A percentile compares a stretch with the other conserved stretches of the same genome.
Evolutionary conservation across 2,113 vertebrate genomes (phyloP).

Genomic region (Excalfactoria chinensis): DNA sequence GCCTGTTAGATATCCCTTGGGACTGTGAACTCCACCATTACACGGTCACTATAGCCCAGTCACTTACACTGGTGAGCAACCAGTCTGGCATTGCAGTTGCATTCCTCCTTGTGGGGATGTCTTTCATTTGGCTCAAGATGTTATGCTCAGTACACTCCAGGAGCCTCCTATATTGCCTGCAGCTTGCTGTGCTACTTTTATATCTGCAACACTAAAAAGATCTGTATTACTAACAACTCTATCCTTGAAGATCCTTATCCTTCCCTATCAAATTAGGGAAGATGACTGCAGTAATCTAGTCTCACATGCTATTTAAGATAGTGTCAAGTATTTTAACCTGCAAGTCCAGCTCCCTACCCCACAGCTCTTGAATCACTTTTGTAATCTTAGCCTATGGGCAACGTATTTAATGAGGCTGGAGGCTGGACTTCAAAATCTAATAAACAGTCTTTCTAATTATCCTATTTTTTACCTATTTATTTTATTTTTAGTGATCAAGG

Average conservation of each 20-base stretch:
- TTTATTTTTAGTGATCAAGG: accelerated
- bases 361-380: not conserved
- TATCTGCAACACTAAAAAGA: not conserved
- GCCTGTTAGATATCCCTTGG: not conserved
- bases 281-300: too few species aligned
- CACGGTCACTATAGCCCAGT: not conserved
- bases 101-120: not conserved
- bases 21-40: not conserved
- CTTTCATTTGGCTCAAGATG: not conserved
- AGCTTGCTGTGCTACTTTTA: not conserved
- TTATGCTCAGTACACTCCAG: not conserved
- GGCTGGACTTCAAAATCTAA: not conserved
- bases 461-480: not conserved
- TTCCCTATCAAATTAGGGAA: too few species aligned
- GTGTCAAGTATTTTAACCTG: too few species aligned
- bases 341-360: too few species aligned
- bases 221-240: too few species aligned
- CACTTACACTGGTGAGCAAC: not conserved
- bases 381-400: not conserved
- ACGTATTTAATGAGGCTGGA: not conserved
- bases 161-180: not conserved
- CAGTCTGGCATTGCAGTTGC: not conserved
- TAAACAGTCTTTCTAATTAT: not conserved
- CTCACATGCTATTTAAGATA: too few species aligned
- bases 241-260: too few species aligned